Conservation (phyloP, 30 jellyfish, hydroid and myxozoan genomes). For the Aurelia aurita region DNA sequence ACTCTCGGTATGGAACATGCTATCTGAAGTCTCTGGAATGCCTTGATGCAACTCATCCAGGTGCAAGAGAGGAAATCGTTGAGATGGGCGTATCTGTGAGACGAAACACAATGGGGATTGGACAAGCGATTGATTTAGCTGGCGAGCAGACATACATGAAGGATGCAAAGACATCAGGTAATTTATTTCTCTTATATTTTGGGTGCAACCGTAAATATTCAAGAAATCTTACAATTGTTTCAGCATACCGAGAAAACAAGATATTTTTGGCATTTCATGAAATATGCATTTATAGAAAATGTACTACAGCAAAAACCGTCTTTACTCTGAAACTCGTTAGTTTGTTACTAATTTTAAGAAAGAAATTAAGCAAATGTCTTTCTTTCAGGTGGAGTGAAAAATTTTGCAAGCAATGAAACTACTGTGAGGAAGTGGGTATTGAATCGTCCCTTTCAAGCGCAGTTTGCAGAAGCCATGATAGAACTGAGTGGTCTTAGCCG, state of each 20-base stretch:
- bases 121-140: slow-evolving; percentile 45
- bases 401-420: slow-evolving; percentile 12
- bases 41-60: slow-evolving; percentile 48
- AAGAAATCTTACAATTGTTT: too few relatives aligned
- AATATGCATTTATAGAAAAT: too few relatives aligned
- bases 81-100: slow-evolving; percentile 22
- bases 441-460: slow-evolving; percentile 47
- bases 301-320: neutral
- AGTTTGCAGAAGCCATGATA: slow-evolving; percentile 18
- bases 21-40: slow-evolving; percentile 11
- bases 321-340: too few relatives aligned
- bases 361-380: too few relatives aligned
- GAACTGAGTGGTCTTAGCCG: slow-evolving; percentile 11
- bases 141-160: slow-evolving; percentile 58
- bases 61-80: slow-evolving; percentile 34
- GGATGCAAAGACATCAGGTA: slow-evolving; percentile 48
- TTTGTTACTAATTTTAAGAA: too few relatives aligned
- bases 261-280: too few relatives aligned
- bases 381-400: slow-evolving; percentile 29
- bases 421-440: slow-evolving; percentile 53
- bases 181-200: neutral
- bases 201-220: too few relatives aligned
- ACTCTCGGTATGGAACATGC: slow-evolving; percentile 50
- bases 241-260: too few relatives aligned
- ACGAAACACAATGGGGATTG: slow-evolving; percentile 17